Evolutionary conservation across 2,797 vertebrate species (phyloP).

Genomic region (Poeciliopsis paucimaculata): DNA sequence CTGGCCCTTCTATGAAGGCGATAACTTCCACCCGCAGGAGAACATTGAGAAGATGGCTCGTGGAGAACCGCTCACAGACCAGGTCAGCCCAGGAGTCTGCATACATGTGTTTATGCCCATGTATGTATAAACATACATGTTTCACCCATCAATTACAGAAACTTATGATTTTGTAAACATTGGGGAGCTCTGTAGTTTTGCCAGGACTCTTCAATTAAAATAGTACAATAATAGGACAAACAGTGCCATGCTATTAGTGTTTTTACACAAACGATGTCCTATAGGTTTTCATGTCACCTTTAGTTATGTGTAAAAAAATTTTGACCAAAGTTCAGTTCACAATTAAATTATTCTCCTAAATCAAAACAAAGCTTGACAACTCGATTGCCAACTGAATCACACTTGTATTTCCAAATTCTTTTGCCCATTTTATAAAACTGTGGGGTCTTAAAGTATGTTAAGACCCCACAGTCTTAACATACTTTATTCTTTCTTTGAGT

Average conservation of each 20-base stretch:
- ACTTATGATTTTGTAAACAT: not conserved
- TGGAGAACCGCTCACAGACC: slow-evolving; percentile 86
- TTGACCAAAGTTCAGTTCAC: slow-evolving; percentile 16
- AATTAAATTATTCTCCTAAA: slow-evolving; percentile 28
- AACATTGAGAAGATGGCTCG: slow-evolving; percentile 88
- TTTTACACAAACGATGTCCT: not conserved
- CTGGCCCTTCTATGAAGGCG: slow-evolving; percentile 90
- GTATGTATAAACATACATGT: not conserved
- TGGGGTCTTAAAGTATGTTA: too few species aligned
- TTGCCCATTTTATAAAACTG: too few species aligned
- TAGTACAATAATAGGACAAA: not conserved
- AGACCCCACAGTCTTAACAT: not conserved
- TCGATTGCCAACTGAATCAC: not conserved
- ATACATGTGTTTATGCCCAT: not conserved
- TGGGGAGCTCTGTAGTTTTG: not conserved
- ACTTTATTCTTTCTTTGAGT: not conserved
- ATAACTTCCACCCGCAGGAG: slow-evolving; percentile 86
- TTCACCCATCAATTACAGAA: not conserved
- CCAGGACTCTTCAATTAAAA: not conserved
- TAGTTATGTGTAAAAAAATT: slow-evolving; percentile 11
- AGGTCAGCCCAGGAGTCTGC: slow-evolving; percentile 77
- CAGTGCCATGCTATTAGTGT: not conserved
- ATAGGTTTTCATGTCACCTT: slow-evolving; percentile 18
- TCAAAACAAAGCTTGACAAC: slow-evolving; percentile 30
- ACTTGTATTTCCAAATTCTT: too few species aligned